Evolutionary conservation across 2,888 invertebrate species (phyloP), one percentile per base, ranked within the genome.

Genomic region (Chymomyza amoena): DNA sequence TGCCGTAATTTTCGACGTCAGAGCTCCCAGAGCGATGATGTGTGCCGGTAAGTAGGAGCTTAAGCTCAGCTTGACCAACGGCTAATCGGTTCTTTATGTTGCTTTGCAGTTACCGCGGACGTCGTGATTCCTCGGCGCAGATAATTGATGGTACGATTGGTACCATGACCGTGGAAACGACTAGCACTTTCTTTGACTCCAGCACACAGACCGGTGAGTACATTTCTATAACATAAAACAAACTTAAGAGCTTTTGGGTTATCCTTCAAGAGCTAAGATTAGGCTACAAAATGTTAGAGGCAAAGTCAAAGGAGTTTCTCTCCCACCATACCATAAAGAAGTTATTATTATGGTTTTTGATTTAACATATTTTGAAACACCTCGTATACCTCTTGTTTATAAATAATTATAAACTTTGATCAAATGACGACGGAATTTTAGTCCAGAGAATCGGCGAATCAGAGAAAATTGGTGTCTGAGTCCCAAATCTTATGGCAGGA

Each of bases 121-220:
- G 92, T 59, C 87, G 94, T 89, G 97, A 97, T 90, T 97, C 97
- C 1, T 95, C 96, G 59, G 97, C 97, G 0, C 97, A 97, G 92
- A 97, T 97, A 87, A 95, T 96, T 66, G 97, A 97, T 89, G 97
- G 97, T 16, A 97, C 97, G 32, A 95, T 97, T 78, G 97, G 96
- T 39, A 96, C 97, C 51, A 97, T 97, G 97, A 97, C 97, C 0
- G 97, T 97, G 32, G 97, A 97, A 91, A 97, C 97, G 4, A 96
- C 97, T 5, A 97, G 97, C 92, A 97, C 97, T 0, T 97, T 97
- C 92, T 97, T 97, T 90, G 97, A 97, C 92, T 97, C 96, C 79
- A 97, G 97, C 91, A 97, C 97, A 32, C 97, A 97, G 93, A 97
- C 97, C 90, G 97, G 97, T 97, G 89, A 95, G 96, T 93, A n/a